phyloP scores from a whole-genome alignment of 2,113 vertebrate species.

The Myiagra hebetior region DNA sequence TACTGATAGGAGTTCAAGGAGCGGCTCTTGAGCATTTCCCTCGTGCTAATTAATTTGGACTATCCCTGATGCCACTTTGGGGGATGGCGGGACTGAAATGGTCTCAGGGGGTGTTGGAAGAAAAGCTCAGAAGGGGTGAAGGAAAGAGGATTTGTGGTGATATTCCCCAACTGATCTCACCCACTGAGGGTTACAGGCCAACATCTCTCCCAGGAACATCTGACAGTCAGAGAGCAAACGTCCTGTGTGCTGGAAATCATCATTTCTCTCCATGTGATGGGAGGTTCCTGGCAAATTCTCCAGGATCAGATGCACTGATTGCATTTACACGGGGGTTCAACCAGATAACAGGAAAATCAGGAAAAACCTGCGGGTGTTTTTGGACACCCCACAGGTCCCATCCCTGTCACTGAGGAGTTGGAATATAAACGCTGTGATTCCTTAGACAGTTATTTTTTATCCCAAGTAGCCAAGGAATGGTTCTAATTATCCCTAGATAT shows the following conservation, averaged over 20 bases:
- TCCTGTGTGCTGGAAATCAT: not conserved
- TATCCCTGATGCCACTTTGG: not conserved
- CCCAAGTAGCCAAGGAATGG: not conserved
- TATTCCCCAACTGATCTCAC: not conserved
- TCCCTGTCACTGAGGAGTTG: not conserved
- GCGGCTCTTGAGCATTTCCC: not conserved
- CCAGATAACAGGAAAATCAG: rapidly evolving
- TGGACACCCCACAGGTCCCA: not conserved
- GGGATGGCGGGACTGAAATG: rapidly evolving
- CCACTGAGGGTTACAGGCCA: not conserved
- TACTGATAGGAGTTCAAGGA: not conserved
- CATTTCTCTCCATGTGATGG: rapidly evolving
- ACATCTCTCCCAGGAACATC: too few relatives aligned
- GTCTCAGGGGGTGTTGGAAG: not conserved
- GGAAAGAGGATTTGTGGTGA: not conserved
- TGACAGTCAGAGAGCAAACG: not conserved
- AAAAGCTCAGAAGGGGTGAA: not conserved
- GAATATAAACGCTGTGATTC: not conserved
- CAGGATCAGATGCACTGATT: not conserved
- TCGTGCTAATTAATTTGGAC: not conserved
- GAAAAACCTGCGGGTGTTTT: not conserved
- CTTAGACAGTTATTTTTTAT: not conserved
- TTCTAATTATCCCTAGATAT: not conserved
- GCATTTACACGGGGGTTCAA: not conserved
- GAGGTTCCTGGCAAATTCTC: not conserved